Evolutionary conservation across 2,797 vertebrate genomes (phyloP), one percentile per base, ranked within the genome.

Genomic region (Artibeus jamaicensis): DNA sequence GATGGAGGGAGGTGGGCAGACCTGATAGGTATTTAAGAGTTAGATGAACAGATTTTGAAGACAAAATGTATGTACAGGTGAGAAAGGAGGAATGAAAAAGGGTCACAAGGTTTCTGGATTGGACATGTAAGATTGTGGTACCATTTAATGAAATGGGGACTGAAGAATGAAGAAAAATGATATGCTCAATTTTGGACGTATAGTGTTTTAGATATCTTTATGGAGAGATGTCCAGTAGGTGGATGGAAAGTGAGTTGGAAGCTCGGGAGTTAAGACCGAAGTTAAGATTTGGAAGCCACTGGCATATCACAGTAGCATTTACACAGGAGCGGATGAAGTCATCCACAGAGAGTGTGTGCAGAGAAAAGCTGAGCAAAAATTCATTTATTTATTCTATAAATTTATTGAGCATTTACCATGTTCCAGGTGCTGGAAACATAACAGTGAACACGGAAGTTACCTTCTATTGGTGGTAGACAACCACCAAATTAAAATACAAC

Each of bases 11-110:
- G 21, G 68, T 67, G 46, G 62, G 46, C 59, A 71, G 42, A 68
- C 44, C 50, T 44, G 88, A 91, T 42, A 86, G 34, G 21, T 77
- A 39, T 74, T 81, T 73, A 55, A 74, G 73, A 19, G 37, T 48
- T 24, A 37, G 46, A 89, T 77, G 29, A 81, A 71, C 22, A 39
- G 62, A 94, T 85, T 70, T 53, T 90, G 62, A 81, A 81, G 46
- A 73, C 3, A 19, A 14, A 85, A 48, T 67, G 37, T 37, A 81
- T 48, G 62, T 32, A 39, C n/a, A 21, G 19, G 11, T 65, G 15
- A 93, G 82, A 93, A 92, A 57, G 76, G 76, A 93, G 82, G 57
- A 92, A 19, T 67, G 42, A 83, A 93, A 90, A 85, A 76, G 46
- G 55, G 90, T 71, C 19, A 59, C 46, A 42, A 70, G 81, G 57